These are phyloP conservation scores for Papilio dardanus DNA, from an alignment of 1,140 invertebrate species.

Conservation along the genomic window DNA sequence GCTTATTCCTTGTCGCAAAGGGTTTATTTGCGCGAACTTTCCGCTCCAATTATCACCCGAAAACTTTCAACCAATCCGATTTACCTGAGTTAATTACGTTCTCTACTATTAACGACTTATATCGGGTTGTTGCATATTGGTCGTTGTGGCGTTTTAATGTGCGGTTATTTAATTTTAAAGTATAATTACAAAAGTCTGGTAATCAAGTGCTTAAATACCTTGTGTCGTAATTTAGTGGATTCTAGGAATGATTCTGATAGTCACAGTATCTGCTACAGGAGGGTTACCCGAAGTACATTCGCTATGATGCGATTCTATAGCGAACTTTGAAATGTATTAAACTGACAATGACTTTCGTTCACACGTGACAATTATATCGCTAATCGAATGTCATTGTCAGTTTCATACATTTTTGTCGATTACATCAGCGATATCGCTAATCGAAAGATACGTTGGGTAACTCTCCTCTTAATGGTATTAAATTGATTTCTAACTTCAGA, in stretches of 20 bases:
- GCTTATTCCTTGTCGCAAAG: background rate
- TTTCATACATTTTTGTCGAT: no score
- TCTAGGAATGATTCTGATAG: background rate
- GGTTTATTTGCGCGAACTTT: conserved; percentile 29
- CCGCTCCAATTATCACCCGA: conserved; percentile 68
- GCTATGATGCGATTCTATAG: no score
- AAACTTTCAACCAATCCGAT: conserved; percentile 73
- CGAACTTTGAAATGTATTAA: no score
- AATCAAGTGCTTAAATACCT: background rate
- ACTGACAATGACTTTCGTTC: no score
- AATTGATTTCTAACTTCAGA: no score
- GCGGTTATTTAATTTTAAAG: background rate
- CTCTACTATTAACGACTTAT: conserved; percentile 50
- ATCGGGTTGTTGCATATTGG: conserved; percentile 46
- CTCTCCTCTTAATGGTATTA: background rate
- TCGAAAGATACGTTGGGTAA: no score
- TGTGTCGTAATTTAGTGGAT: background rate
- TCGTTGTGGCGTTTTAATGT: conserved; percentile 31
- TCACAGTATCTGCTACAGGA: background rate
- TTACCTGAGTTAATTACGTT: conserved; percentile 76
- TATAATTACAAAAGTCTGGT: background rate
- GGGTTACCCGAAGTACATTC: no score
- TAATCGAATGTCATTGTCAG: no score
- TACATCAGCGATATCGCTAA: no score
- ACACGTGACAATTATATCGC: no score